Base-by-base conservation (phyloP, 2,888 invertebrate species). In the Lasioglossum lativentre region DNA sequence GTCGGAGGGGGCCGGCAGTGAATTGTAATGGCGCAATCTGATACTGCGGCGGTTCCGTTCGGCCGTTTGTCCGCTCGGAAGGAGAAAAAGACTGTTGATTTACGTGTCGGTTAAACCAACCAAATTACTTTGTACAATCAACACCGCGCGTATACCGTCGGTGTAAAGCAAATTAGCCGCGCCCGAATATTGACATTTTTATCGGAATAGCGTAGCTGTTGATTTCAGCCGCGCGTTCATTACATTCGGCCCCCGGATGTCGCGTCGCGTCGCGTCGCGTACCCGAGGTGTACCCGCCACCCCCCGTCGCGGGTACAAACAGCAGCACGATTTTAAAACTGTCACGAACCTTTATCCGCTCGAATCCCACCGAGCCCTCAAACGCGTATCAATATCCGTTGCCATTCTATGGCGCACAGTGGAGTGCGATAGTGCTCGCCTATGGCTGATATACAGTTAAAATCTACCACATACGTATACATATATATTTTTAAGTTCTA, bases 81-180 rank as follows among this genome's bases (percentile, higher is more conserved):
- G 83, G 82, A 71, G 71, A 40, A 73, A 89, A 90, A 88, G 88
- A 82, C 86, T 90, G 88, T 90, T 90, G 90, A 90, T 90, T 91
- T 89, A 88, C 91, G 85, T 77, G 90, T 82, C 89, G 88, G 88
- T 90, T 89, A 90, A 91, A 90, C 87, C 89, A 90, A 91, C 90
- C 84, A 86, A 90, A 90, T 90, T 91, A 91, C 90, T 91, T 90
- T 90, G 91, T 86, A 91, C 91, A 89, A 91, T 91, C 90, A 90
- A 89, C 90, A 86, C 83, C 59, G 71, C 38, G 30, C 70, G 70
- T 76, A 79, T 72, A 77, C 40, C 82, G 83, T 79, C 80, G 90
- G 78, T 86, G 88, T 87, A 87, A 86, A 90, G 89, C 90, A 90
- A 91, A 90, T 90, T 86, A 89, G 88, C 83, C 63, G 86, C 86